Evolutionary conservation across 2,797 vertebrate genomes (phyloP).

Genomic region (Tangara arthus): DNA sequence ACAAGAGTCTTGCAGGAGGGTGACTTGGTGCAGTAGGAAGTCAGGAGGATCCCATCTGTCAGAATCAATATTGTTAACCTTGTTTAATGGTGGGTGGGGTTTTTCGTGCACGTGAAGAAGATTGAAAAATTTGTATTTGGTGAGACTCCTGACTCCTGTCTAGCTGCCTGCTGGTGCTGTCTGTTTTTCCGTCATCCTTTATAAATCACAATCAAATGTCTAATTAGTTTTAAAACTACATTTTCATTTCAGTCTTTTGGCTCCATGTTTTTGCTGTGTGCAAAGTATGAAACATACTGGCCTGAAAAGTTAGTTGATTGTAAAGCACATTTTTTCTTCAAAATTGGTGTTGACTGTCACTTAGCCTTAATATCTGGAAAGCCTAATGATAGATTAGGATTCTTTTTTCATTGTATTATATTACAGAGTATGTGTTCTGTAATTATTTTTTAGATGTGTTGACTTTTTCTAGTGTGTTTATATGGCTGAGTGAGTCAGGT

Average conservation of each 20-base stretch:
- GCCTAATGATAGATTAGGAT: background rate
- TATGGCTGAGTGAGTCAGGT: background rate
- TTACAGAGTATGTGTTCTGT: background rate
- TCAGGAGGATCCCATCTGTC: background rate
- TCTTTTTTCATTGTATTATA: background rate
- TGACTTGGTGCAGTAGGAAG: background rate
- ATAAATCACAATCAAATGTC: background rate
- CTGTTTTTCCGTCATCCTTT: background rate
- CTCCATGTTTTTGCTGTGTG: background rate
- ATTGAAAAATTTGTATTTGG: background rate
- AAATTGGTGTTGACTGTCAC: background rate
- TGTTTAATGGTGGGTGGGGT: background rate
- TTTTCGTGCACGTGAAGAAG: background rate
- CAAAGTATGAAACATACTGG: background rate
- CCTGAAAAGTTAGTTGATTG: background rate
- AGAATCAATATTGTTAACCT: background rate
- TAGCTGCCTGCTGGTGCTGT: accelerated
- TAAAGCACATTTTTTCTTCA: background rate
- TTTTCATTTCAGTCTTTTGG: background rate
- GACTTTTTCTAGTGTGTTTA: background rate
- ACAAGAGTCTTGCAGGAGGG: background rate
- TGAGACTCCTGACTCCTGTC: background rate
- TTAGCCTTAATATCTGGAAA: background rate
- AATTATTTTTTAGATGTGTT: background rate
- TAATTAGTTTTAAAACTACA: background rate